Evolutionary conservation across 1,140 invertebrate genomes (phyloP).

Genomic region (Lanistes nyassanus): DNA sequence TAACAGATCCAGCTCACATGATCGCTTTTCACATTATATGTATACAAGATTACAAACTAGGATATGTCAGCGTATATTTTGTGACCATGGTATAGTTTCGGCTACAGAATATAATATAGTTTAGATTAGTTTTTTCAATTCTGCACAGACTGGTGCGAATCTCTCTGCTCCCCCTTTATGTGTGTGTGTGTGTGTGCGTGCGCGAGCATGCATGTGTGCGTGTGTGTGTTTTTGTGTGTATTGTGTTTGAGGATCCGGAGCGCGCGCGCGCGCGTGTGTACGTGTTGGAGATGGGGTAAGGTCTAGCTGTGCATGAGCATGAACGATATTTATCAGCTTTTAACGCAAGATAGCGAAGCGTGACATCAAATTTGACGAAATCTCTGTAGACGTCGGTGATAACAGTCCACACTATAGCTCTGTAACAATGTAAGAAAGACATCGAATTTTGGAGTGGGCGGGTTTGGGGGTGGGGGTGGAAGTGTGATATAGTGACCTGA

Average conservation of each 20-base stretch:
- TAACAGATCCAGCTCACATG: background rate
- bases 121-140: background rate
- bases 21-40: background rate
- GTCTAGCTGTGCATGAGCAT: slow-evolving; percentile 1
- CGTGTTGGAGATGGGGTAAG: background rate
- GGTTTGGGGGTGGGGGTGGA: background rate
- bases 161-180: background rate
- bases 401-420: no score
- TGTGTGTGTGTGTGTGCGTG: slow-evolving; percentile 13
- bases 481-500: background rate
- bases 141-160: background rate
- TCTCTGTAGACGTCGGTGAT: no score
- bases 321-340: background rate
- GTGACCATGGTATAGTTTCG: no score
- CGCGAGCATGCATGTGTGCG: background rate
- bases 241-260: background rate
- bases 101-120: background rate
- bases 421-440: no score
- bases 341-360: background rate
- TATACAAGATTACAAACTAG: no score
- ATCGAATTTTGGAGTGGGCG: no score
- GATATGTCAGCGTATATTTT: no score
- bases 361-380: no score
- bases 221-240: background rate
- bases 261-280: slow-evolving; percentile 10